Conservation (phyloP, 2,113 vertebrate species). For the Nestor notabilis region DNA sequence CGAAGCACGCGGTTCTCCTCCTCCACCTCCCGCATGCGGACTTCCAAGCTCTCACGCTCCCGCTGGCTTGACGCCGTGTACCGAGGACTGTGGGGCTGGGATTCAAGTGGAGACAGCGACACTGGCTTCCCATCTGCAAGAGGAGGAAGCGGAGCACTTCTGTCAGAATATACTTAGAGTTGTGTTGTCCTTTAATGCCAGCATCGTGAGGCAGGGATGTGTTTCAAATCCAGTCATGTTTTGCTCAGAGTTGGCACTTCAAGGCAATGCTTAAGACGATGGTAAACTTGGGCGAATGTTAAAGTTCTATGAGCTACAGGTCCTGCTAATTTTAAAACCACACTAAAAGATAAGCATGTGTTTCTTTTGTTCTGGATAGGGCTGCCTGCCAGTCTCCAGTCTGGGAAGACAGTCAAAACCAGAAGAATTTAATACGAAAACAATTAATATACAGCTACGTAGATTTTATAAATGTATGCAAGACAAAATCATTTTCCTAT, state of each 20-base stretch:
- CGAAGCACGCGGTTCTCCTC: constrained; percentile 91
- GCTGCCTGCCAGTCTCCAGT: not conserved
- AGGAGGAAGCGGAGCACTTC: not conserved
- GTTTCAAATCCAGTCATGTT: not conserved
- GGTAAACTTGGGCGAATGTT: not conserved
- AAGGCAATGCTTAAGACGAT: not conserved
- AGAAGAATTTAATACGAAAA: constrained; percentile 4
- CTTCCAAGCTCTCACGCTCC: constrained; percentile 88
- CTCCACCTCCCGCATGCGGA: constrained; percentile 91
- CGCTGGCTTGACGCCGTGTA: constrained; percentile 78
- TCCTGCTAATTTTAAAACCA: not conserved
- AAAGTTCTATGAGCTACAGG: not conserved
- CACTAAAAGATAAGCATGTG: not conserved
- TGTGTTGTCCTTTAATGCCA: accelerated
- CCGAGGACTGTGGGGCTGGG: constrained; percentile 83
- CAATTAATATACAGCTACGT: constrained; percentile 34
- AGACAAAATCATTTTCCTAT: not conserved
- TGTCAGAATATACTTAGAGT: not conserved
- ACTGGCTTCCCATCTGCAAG: constrained; percentile 88
- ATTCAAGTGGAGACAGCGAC: constrained; percentile 87
- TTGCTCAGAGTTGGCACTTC: not conserved
- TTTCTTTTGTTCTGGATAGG: not conserved
- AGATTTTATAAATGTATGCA: not conserved
- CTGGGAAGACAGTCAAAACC: constrained; percentile 32
- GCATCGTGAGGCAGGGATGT: not conserved